Base-by-base conservation (phyloP, 2,888 invertebrate genomes). In the Myathropa florea region DNA sequence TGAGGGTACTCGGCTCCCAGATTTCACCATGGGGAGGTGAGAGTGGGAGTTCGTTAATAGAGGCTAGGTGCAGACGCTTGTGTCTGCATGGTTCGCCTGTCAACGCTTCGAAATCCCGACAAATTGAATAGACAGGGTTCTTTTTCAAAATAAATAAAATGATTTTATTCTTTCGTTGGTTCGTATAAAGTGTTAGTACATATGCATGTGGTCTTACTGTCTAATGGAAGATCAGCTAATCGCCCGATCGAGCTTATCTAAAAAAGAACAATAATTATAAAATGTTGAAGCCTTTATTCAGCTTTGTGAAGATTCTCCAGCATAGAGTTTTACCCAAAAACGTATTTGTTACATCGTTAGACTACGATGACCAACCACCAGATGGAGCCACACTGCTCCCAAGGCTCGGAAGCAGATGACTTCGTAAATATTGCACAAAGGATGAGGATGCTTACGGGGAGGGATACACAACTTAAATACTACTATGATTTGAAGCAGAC, bases 391-490 rank as follows among this genome's bases (percentile, higher is more conserved):
- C 30, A 21, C 30, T 46, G 36, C 7, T 36, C 14, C 9, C 55
- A 33, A 12, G 14, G 18, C 7, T 18, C 1, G n/a, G 6, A 30
- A 46, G 64, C 67, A 63, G 64, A 4, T 12, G 59, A 57, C 39
- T 55, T 28, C 57, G 24, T 64, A 68, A 85, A 81, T 85, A 85
- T 85, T 85, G 84, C 84, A 85, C 84, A 85, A 64, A 28, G 81
- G 77, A 77, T 81, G 75, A 80, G 70, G 61, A 73, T 85, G 67
- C 63, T 72, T 77, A 12, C 10, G 10, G 10, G 33, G 12, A 2
- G 18, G 18, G 46, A 46, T 18, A 77, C 63, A 64, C 60, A 72
- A 59, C 71, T 53, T 78, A 64, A 24, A 6, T 14, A 33, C 4
- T 10, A 14, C 12, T 21, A 23, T 53, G 21, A 71, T 30, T 39